These are phyloP conservation scores for Trichomycterus rosablanca DNA, from an alignment of 2,113 vertebrate genomes.

Conservation along the genomic window DNA sequence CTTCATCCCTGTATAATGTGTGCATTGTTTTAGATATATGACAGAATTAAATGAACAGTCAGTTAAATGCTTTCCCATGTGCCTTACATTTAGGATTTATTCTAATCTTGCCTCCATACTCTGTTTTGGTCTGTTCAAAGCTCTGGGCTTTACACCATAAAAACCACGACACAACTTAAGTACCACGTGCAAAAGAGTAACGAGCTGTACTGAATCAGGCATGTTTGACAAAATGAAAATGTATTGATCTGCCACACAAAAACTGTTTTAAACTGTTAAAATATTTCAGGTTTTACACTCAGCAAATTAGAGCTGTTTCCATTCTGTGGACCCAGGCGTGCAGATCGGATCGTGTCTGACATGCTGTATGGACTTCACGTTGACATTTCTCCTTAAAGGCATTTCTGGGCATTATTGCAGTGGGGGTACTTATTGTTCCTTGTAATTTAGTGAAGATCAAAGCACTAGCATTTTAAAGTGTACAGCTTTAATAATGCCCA, in stretches of 20 bases:
- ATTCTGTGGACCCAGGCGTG: neutral
- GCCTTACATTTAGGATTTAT: neutral
- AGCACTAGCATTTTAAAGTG: neutral
- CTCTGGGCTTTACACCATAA: no score
- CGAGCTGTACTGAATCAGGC: no score
- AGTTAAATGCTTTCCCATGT: constrained; percentile 1
- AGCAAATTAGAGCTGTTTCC: constrained; percentile 12
- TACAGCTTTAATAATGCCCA: no score
- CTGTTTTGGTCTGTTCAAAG: constrained; percentile 4
- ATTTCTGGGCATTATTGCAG: constrained; percentile 1
- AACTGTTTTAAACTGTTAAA: no score
- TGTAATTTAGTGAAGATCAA: constrained; percentile 17
- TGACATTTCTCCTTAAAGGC: constrained; percentile 1
- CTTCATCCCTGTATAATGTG: neutral
- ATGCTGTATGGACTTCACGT: neutral
- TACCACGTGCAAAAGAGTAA: no score
- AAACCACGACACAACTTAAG: no score
- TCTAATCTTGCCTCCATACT: neutral
- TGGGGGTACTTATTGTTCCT: neutral
- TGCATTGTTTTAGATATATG: neutral
- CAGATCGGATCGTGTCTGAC: neutral
- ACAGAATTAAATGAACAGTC: neutral
- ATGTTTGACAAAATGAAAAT: no score
- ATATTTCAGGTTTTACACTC: constrained; percentile 10
- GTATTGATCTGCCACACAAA: no score